Evolutionary conservation across 1,140 invertebrate species (phyloP).

Genomic region (Neodiprion virginianus): DNA sequence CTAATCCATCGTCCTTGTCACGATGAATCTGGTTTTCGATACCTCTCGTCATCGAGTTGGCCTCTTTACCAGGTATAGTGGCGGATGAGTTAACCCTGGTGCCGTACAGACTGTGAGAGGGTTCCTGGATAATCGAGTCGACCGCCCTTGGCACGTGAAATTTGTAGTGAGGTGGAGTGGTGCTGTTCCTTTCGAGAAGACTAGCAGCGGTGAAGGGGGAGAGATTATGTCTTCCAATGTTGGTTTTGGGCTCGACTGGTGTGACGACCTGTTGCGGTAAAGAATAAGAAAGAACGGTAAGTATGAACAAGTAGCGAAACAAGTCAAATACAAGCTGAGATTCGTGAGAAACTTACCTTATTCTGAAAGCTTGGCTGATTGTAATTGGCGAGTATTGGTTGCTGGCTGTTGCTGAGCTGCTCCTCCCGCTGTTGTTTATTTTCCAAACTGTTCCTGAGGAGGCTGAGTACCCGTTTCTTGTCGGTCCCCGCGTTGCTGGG

Average conservation of each 20-base stretch:
- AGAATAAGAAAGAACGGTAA: conserved; percentile 18
- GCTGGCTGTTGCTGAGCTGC: conserved; percentile 54
- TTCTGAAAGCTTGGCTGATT: conserved; percentile 54
- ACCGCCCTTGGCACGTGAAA: conserved; percentile 74
- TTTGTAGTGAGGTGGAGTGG: conserved; percentile 65
- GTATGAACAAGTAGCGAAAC: conserved; percentile 4
- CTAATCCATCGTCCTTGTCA: conserved; percentile 62
- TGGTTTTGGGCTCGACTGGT: conserved; percentile 63
- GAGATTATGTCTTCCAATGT: conserved; percentile 63
- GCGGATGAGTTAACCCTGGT: conserved; percentile 52
- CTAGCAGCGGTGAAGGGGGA: conserved; percentile 66
- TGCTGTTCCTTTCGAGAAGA: conserved; percentile 60
- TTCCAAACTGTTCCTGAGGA: conserved; percentile 73
- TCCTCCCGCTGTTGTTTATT: conserved; percentile 68
- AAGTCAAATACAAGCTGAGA: neutral
- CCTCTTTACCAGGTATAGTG: conserved; percentile 51
- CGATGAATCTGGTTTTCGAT: conserved; percentile 53
- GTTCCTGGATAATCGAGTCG: conserved; percentile 64
- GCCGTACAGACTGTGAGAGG: conserved; percentile 46
- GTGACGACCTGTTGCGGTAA: conserved; percentile 51
- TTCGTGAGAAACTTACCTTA: conserved; percentile 37
- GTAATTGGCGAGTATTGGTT: conserved; percentile 50
- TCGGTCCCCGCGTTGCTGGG: conserved; percentile 63
- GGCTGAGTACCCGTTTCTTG: conserved; percentile 72
- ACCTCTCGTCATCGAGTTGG: conserved; percentile 44